Percentiles rank a stretch among this genome's conserved stretches.
These are phyloP conservation scores for Habropoda laboriosa DNA, from an alignment of 1,140 invertebrate genomes.

Conservation along the genomic window DNA sequence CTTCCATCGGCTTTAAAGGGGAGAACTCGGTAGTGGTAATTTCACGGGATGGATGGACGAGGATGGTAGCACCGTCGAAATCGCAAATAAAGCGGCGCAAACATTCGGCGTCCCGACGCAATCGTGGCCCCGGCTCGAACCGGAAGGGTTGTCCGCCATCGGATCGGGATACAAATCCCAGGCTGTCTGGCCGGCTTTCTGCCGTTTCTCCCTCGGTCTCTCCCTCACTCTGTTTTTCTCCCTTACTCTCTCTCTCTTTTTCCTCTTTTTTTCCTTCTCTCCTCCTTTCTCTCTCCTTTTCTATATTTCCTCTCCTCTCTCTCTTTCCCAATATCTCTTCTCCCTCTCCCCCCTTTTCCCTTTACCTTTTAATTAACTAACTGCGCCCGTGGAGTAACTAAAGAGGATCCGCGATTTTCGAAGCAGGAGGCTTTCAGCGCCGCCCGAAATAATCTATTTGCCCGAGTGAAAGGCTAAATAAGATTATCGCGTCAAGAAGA, in stretches of 20 bases:
- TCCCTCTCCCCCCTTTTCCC: constrained; percentile 9
- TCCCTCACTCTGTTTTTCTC: constrained; percentile 57
- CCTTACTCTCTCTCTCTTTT: neutral
- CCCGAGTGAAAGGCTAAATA: constrained; percentile 50
- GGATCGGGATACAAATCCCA: constrained; percentile 49
- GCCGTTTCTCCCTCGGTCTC: constrained; percentile 21
- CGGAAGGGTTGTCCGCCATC: constrained; percentile 49
- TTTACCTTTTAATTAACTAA: constrained; percentile 68
- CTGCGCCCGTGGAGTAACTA: constrained; percentile 51
- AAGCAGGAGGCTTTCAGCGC: constrained; percentile 39
- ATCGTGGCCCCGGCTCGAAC: constrained; percentile 15
- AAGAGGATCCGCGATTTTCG: constrained; percentile 51
- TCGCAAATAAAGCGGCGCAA: constrained; percentile 44
- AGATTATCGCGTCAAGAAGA: constrained; percentile 50
- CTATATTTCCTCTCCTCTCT: neutral
- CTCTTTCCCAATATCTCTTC: neutral
- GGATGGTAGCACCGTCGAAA: neutral
- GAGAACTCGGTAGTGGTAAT: neutral
- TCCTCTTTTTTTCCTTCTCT: neutral
- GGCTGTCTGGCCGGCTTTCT: neutral
- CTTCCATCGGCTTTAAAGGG: neutral
- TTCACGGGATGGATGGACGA: neutral
- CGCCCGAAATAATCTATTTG: constrained; percentile 61
- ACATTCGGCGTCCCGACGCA: constrained; percentile 35
- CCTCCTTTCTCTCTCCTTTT: constrained; percentile 53